A percentile compares a stretch with the other conserved stretches of the same genome.
Conservation (phyloP, 2,797 vertebrate species). For the Sebastes nivosus region DNA sequence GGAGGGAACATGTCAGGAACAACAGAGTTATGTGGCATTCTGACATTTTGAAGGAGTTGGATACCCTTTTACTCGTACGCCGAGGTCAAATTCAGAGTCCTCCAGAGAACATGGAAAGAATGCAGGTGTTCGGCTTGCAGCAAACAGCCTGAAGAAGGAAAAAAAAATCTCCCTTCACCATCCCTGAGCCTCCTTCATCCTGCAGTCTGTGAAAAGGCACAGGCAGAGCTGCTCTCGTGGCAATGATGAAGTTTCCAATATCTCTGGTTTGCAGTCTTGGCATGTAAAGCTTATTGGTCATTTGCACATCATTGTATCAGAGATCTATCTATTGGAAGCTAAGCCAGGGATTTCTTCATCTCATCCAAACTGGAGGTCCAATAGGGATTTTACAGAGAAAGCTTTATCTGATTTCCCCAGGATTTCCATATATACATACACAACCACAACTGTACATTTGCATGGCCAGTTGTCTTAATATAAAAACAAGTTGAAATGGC, state of each 20-base stretch:
- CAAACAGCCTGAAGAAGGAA: constrained; percentile 40
- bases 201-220: constrained; percentile 14
- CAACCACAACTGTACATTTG: constrained; percentile 39
- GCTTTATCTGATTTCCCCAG: constrained; percentile 54
- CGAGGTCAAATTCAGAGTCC: constrained; percentile 60
- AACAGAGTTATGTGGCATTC: constrained; percentile 64
- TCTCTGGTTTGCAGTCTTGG: constrained; percentile 34
- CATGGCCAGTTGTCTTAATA: constrained; percentile 44
- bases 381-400: constrained; percentile 26
- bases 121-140: constrained; percentile 71
- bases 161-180: not conserved
- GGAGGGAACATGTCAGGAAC: constrained; percentile 48
- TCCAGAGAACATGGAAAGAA: constrained; percentile 35
- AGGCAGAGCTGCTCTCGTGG: constrained; percentile 15
- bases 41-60: constrained; percentile 65
- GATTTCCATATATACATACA: constrained; percentile 42
- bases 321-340: constrained; percentile 26
- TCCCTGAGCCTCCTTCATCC: constrained; percentile 19
- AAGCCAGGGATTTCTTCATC: constrained; percentile 33
- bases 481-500: constrained; percentile 39
- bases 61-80: constrained; percentile 49
- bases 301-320: constrained; percentile 55
- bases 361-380: constrained; percentile 41
- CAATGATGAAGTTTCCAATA: constrained; percentile 37
- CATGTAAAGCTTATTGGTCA: constrained; percentile 42